Evolutionary conservation across 2,888 invertebrate genomes (phyloP).

Genomic region (Synergus laeviventris): DNA sequence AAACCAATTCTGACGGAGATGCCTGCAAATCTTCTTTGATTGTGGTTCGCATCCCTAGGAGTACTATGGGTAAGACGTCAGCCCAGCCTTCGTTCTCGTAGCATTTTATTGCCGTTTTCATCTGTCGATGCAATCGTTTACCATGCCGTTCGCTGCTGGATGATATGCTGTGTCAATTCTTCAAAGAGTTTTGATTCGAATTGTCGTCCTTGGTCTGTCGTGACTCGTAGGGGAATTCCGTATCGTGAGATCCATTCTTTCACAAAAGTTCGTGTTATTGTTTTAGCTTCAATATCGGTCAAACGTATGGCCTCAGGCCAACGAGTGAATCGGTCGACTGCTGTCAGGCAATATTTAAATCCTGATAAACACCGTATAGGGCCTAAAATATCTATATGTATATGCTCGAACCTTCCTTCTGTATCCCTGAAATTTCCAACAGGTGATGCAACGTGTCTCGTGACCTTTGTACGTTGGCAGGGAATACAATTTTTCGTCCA

Average conservation of each 20-base stretch:
- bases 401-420: slow-evolving; percentile 60
- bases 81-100: slow-evolving; percentile 39
- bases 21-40: slow-evolving; percentile 32
- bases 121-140: slow-evolving; percentile 50
- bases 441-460: slow-evolving; percentile 54
- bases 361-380: slow-evolving; percentile 41
- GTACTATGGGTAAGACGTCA: slow-evolving; percentile 51
- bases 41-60: slow-evolving; percentile 26
- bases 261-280: slow-evolving; percentile 50
- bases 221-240: slow-evolving; percentile 53
- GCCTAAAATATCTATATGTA: slow-evolving; percentile 68
- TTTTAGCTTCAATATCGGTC: slow-evolving; percentile 48
- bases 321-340: slow-evolving; percentile 60
- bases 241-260: slow-evolving; percentile 52
- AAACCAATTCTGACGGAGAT: slow-evolving; percentile 3
- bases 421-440: slow-evolving; percentile 55
- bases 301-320: slow-evolving; percentile 56
- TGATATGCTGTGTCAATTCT: slow-evolving; percentile 45
- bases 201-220: slow-evolving; percentile 58
- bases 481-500: slow-evolving; percentile 65
- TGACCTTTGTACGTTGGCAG: slow-evolving; percentile 69
- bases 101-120: slow-evolving; percentile 42
- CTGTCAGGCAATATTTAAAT: slow-evolving; percentile 66
- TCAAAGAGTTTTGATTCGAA: slow-evolving; percentile 57
- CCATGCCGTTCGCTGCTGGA: slow-evolving; percentile 48